Base-by-base conservation (phyloP, 2,888 invertebrate species). In the Portevinia maculata region DNA sequence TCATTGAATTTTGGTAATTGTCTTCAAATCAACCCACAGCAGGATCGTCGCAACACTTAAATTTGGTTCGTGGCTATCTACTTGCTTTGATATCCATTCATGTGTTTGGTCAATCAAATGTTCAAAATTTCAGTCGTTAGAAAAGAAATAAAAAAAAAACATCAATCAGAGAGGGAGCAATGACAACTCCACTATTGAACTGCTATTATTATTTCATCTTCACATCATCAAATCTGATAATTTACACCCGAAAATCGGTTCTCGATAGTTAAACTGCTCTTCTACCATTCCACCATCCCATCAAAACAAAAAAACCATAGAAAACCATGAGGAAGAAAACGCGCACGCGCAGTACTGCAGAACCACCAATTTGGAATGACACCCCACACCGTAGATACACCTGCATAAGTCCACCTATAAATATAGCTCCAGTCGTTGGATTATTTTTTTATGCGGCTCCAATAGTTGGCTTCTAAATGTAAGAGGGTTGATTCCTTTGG, bases 371-470 rank as follows among this genome's bases (percentile, higher is more conserved):
- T 83, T 78, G 57, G 67, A 83, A 60, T 83, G 83, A 83, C 83
- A 83, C 83, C 76, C 71, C 83, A 83, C 69, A 70, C 79, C 64
- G 78, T 64, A 71, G 83, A 67, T 83, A 71, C 78, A 83, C 83
- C 83, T 83, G 83, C 73, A 83, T 70, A 28, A 52, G 59, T 46
- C 50, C 62, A 55, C 34, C 21, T 50, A 44, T 46, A 73, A 32
- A 44, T 34, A 67, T 70, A 37, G 37, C 34, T 30, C 17, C 8
- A 37, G 6, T 24, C 28, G 8, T 60, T n/a, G 5, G 21, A 46
- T 34, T 7, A 9, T 37, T 50, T 34, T 48, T 28, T 34, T 48
- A 34, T 37, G 48, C n/a, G 34, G 44, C 41, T 57, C 41, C 64
- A 64, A 24, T 65, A 48, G 59, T 83, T 71, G 65, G 65, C 76